Conservation (phyloP, 1,140 invertebrate species). For the Drosophila willistoni region DNA sequence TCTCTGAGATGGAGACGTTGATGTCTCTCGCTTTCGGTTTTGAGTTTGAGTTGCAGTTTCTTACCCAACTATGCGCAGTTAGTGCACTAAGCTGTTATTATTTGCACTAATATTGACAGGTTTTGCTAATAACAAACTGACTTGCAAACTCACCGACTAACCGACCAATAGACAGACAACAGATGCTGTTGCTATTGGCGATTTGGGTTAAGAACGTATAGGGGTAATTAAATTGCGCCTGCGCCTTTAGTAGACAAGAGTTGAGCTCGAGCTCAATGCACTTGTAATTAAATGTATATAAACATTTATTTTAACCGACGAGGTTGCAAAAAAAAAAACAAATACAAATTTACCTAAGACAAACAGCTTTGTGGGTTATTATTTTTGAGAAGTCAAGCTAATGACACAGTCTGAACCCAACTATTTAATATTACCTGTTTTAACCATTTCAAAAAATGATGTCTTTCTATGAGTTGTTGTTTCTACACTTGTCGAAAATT, state of each 20-base stretch:
- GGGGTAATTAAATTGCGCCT: constrained; percentile 71
- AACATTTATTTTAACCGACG: constrained; percentile 70
- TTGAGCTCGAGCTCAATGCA: constrained; percentile 43
- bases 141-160: constrained; percentile 14
- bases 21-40: constrained; percentile 1
- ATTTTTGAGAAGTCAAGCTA: constrained; percentile 38
- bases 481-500: constrained; percentile 47
- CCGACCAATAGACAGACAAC: constrained; percentile 25
- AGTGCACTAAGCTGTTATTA: constrained; percentile 75
- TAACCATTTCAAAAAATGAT: constrained; percentile 49
- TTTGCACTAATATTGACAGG: constrained; percentile 82
- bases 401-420: constrained; percentile 50
- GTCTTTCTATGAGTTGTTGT: constrained; percentile 20
- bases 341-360: constrained; percentile 64
- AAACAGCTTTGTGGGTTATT: constrained; percentile 31
- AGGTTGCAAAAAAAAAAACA: constrained; percentile 61
- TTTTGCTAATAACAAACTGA: constrained; percentile 67
- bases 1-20: constrained; percentile 45
- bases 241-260: constrained; percentile 10
- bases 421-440: constrained; percentile 62
- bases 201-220: constrained; percentile 79
- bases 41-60: neutral
- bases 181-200: constrained; percentile 42
- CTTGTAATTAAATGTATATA: constrained; percentile 80
- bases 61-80: constrained; percentile 39